Base-by-base conservation (phyloP, 2,113 vertebrate species). In the Cnemophilus loriae region DNA sequence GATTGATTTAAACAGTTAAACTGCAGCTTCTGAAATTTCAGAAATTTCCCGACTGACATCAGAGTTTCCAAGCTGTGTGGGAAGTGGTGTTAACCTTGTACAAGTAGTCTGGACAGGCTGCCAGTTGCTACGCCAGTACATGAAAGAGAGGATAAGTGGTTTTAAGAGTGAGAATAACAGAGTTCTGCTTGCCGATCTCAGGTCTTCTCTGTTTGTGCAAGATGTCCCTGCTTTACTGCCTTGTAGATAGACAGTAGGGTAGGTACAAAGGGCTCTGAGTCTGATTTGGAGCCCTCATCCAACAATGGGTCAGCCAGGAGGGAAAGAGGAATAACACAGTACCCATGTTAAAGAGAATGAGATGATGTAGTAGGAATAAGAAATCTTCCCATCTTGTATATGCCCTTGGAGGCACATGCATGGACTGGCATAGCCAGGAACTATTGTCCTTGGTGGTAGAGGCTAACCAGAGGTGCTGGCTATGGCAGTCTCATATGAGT, bases 71-170 rank as follows among this genome's bases (percentile, higher is more conserved):
- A 23, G 23, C 50, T 37, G 11, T 49, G 18, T 37, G 16, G 22
- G 50, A 69, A 53, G 63, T 27, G 28, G 8, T 24, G 16, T 77
- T 91, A 57, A 63, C 26, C 26, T 39, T 70, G 10, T 47, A 57
- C 22, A 41, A 16, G 42, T 16, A 55, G 39, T 30, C 27, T 67
- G 39, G 5, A 5, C 37, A 63, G 64, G 35, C 55, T 93, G 32
- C 33, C 35, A 3, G 47, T 60, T 56, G 19, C 56, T 63, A 8
- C 0, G 0, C 21, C 52, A 35, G 28, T 41, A 10, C 0, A 2
- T n/a, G 37, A 80, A 53, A 41, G 50, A 90, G 5, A 12, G 24
- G 8, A 10, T 37, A 46, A 16, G 13, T 73, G 28, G 15, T 35
- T 86, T 60, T 32, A 80, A 60, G 41, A 85, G 27, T 10, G 56